Evolutionary conservation across 2,888 invertebrate genomes (phyloP).

Genomic region (Julus scandinavius): DNA sequence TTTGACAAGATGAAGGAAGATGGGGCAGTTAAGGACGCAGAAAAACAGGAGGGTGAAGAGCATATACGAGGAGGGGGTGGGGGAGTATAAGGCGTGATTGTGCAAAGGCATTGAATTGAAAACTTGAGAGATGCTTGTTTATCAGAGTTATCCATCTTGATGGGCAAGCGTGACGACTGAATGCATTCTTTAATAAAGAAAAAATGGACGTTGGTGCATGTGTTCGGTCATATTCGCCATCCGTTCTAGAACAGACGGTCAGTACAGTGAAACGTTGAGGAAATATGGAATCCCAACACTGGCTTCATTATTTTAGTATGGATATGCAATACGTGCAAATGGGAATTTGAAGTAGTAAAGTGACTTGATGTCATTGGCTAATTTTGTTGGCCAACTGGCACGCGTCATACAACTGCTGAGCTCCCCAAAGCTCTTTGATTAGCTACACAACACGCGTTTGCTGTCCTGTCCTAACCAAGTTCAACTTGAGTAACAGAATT

Average conservation of each 20-base stretch:
- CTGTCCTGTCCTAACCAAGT: too few relatives aligned
- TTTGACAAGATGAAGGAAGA: slow-evolving; percentile 45
- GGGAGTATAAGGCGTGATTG: slow-evolving; percentile 29
- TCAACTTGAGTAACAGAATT: not conserved
- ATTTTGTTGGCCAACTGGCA: too few relatives aligned
- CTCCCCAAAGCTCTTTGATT: too few relatives aligned
- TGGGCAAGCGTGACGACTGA: slow-evolving; percentile 50
- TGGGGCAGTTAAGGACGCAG: slow-evolving; percentile 38
- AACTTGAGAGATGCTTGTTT: slow-evolving; percentile 41
- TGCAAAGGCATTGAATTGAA: slow-evolving; percentile 49
- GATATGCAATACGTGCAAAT: not conserved
- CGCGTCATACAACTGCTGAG: too few relatives aligned
- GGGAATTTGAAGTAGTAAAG: not conserved
- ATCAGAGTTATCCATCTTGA: slow-evolving; percentile 49
- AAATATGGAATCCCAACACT: too few relatives aligned
- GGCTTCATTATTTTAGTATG: not conserved
- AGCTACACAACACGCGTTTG: too few relatives aligned
- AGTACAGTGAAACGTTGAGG: not conserved
- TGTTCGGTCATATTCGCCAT: not conserved
- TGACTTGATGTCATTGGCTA: not conserved
- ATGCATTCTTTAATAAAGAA: slow-evolving; percentile 18
- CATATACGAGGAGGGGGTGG: not conserved
- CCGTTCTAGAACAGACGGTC: not conserved
- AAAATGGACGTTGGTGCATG: not conserved
- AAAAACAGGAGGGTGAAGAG: not conserved